Percentiles rank a stretch among this genome's conserved stretches.
Conservation (phyloP, 2,888 invertebrate genomes). For the Pyrocoelia pectoralis region DNA sequence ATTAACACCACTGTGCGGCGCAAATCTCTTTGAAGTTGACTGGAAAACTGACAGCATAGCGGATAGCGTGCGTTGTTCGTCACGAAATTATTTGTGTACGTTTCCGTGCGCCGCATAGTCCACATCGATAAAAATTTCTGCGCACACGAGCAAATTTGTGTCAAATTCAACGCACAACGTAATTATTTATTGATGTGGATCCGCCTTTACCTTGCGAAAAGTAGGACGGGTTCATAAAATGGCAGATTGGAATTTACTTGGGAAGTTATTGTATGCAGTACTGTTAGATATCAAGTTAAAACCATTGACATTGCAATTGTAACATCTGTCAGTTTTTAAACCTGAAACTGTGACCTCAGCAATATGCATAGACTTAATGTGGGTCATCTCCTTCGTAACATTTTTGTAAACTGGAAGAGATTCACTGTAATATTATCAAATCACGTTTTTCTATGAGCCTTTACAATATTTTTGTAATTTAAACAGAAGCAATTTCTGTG, state of each 20-base stretch:
- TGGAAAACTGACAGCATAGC: too few relatives aligned
- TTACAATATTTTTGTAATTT: background rate
- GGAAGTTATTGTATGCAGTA: background rate
- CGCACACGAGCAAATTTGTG: too few relatives aligned
- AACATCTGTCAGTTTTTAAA: conserved; percentile 12
- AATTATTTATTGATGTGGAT: too few relatives aligned
- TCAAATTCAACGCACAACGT: too few relatives aligned
- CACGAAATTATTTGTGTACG: too few relatives aligned
- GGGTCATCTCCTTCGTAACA: background rate
- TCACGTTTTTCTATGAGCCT: too few relatives aligned
- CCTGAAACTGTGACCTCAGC: conserved; percentile 10
- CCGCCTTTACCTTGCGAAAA: background rate
- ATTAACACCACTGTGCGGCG: too few relatives aligned
- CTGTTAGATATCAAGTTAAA: conserved; percentile 3
- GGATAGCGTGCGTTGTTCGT: too few relatives aligned
- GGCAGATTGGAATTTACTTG: background rate
- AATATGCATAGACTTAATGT: background rate
- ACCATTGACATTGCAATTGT: conserved; percentile 12
- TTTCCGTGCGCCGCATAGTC: too few relatives aligned
- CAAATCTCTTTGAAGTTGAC: too few relatives aligned
- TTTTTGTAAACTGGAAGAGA: background rate
- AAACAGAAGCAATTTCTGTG: conserved; percentile 5
- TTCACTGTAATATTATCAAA: too few relatives aligned
- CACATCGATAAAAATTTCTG: too few relatives aligned
- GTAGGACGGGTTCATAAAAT: background rate